Evolutionary conservation across 1,140 invertebrate genomes (phyloP), one percentile per base, ranked within the genome.

Genomic region (Anoplolepis gracilipes): DNA sequence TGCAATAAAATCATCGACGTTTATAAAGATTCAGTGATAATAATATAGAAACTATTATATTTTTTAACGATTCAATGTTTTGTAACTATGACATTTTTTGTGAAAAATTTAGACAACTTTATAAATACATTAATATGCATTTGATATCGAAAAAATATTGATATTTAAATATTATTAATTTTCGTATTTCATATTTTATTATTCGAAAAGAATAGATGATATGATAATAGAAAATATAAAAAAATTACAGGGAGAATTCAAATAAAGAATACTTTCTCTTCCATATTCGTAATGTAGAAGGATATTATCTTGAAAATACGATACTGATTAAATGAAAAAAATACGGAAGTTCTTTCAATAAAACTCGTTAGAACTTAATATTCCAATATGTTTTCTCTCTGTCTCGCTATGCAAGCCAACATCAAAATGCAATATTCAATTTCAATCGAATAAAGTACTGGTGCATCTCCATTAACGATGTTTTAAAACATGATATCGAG

Each of bases 301-400:
- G 33, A 57, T 70, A 70, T 79, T 70, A 69, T 25, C 22, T 69
- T 16, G 6, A 79, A 55, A 53, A 6, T 22, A 19, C 22, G 22
- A 5, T 79, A 79, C 25, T 53, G 46, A 79, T 70, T 69, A n/a
- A 39, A 39, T 55, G 42, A 16, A 33, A 79, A 69, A 70, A 70
- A 70, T 28, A 22, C 10, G 3, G 30, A 73, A 77, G n/a, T 79
- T 57, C n/a, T 55, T 55, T 69, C 64, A 70, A 39, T 79, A 55
- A 79, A 79, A 79, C 49, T 79, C 64, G 16, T 79, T 55, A 79
- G 33, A 39, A 79, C 39, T 11, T 79, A 77, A 64, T 70, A 79
- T 79, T 30, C 22, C 46, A 69, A 55, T 79, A 28, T 77, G 28
- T 55, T 69, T 70, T 77, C 22, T 42, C 16, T 36, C 59, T 49